Percentiles rank a stretch among this genome's conserved stretches.
Conservation (phyloP, 2,888 invertebrate species). For the Autographa gamma region DNA sequence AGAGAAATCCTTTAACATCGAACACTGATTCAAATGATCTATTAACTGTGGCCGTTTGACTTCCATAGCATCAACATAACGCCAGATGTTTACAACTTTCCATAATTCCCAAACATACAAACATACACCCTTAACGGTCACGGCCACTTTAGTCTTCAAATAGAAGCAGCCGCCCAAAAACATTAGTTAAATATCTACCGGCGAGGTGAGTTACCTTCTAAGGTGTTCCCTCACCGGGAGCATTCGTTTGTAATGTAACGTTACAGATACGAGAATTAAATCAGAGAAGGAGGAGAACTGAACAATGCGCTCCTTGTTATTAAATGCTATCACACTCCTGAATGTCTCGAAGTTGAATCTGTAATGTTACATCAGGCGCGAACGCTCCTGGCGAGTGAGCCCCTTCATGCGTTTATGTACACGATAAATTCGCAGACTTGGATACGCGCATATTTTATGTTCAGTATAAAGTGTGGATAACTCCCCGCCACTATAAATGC, state of each 20-base stretch:
- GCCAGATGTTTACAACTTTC: slow-evolving; percentile 14
- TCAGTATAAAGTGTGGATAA: slow-evolving; percentile 13
- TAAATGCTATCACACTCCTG: too few species aligned
- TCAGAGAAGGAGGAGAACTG: too few species aligned
- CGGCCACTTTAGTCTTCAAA: slow-evolving; percentile 19
- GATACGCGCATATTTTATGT: slow-evolving; percentile 18
- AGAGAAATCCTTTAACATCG: slow-evolving; percentile 55
- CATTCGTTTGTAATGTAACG: too few species aligned
- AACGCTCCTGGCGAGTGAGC: too few species aligned
- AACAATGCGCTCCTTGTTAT: too few species aligned
- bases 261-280: too few species aligned
- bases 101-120: slow-evolving; percentile 8
- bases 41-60: slow-evolving; percentile 27
- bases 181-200: slow-evolving; percentile 27
- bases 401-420: slow-evolving; percentile 15
- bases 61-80: slow-evolving; percentile 23
- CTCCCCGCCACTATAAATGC: slow-evolving; percentile 26
- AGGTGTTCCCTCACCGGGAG: too few species aligned
- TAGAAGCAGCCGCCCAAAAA: slow-evolving; percentile 37
- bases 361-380: too few species aligned
- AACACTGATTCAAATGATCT: slow-evolving; percentile 45
- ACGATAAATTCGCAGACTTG: slow-evolving; percentile 28
- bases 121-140: slow-evolving; percentile 19
- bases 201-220: slow-evolving; percentile 18
- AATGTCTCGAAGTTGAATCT: too few species aligned